Evolutionary conservation across 2,797 vertebrate genomes (phyloP), one percentile per base, ranked within the genome.

Genomic region (Myotis findleyi): DNA sequence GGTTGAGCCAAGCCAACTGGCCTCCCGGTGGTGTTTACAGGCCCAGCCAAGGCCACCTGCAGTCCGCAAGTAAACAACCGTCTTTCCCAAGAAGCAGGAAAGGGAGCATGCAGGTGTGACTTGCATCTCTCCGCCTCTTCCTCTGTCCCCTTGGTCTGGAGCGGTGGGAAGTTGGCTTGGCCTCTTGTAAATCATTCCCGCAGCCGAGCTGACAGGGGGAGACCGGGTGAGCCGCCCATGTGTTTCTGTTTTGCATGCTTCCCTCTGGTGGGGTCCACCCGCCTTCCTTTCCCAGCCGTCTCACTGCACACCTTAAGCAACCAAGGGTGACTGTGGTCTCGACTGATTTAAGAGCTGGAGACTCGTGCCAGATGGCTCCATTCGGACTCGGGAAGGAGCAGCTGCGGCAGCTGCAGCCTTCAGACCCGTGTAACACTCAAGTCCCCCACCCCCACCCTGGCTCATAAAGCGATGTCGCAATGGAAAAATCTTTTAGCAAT

Each of bases 1-100:
- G 5, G 94, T 53, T 96, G 53, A 94, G 93, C 94, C 95, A 95
- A 96, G 97, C 91, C 95, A 92, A 76, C 69, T 68, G 23, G 82
- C 85, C 82, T 81, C 30, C 66, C 6, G 0, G 75, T 6, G 93
- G 91, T 95, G 93, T 97, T 98, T 98, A 97, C 96, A 98, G 94
- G 96, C 93, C 73, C 79, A 93, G 97, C 87, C 75, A 51, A 88
- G 59, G 33, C 96, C 98, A 98, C 98, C 98, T 98, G 98, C 87
- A 84, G 85, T 88, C 95, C 90, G 25, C 72, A 89, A 94, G 92
- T 96, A 96, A 98, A 97, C 96, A 95, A 81, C 82, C 13, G 71
- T 84, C 92, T 75, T 68, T 93, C 71, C 80, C 73, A 77, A 94
- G 87, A 51, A 96, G 96, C 97, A 97, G 81, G 51, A 92, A 89